Evolutionary conservation across 2,888 invertebrate genomes (phyloP), one percentile per base, ranked within the genome.

Genomic region (Luffia ferchaultella): DNA sequence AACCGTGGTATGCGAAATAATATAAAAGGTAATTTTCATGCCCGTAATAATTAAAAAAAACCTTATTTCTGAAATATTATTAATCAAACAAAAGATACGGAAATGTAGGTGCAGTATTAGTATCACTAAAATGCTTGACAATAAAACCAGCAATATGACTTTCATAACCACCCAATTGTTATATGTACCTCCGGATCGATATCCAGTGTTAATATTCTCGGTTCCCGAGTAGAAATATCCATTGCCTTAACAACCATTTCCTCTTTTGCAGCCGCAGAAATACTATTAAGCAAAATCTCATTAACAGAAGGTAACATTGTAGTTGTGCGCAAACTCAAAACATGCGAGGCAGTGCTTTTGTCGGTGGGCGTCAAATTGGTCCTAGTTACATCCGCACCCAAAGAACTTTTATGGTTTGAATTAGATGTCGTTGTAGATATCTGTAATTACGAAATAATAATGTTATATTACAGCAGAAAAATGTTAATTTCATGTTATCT

Each of bases 181-280:
- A 58, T 71, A 68, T 77, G 85, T 85, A 88, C 88, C 86, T 86
- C 82, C 70, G 86, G 85, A 83, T 87, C 87, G 67, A 87, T 85
- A 74, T 86, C 84, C 73, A 87, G 74, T 70, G 86, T 86, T 77
- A 86, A 83, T 78, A 83, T 82, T 77, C 76, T 82, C 67, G 83
- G 80, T 78, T 82, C 77, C 65, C 65, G 69, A 75, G 82, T 85
- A 60, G 83, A 77, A 67, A 76, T 83, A 62, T 69, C 76, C 74
- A 82, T 80, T 64, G 78, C 76, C 63, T 79, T 76, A 72, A 79
- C 77, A 68, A 79, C 77, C 76, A 82, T 85, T 62, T 87, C 82
- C 74, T 88, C 85, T 77, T 85, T 86, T 74, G 84, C 85, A 58
- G 86, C 87, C 62, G 85, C 82, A 66, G 87, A 80, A 67, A 87